A percentile compares a stretch with the other conserved stretches of the same genome.
These are phyloP conservation scores for Mus spretus DNA, from an alignment of 2,797 vertebrate genomes.

Conservation along the genomic window DNA sequence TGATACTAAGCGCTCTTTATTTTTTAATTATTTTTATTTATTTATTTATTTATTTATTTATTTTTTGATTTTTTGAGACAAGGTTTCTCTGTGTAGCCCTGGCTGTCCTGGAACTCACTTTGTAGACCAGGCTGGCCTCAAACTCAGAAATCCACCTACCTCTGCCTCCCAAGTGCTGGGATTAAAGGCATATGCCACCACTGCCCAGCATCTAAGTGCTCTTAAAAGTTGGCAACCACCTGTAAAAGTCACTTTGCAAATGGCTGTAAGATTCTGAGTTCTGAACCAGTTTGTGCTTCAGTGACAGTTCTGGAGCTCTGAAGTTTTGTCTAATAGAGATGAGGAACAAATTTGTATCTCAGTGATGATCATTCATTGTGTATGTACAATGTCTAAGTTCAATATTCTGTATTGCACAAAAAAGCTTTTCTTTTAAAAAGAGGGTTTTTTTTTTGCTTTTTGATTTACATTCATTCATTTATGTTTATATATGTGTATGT, in stretches of 20 bases:
- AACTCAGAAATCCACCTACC: no score
- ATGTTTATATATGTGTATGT: neutral
- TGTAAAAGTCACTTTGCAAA: no score
- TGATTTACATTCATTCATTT: neutral
- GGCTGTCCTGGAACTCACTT: no score
- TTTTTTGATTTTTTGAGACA: no score
- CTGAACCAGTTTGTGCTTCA: neutral
- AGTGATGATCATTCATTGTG: neutral
- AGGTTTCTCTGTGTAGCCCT: no score
- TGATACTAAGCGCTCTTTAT: neutral
- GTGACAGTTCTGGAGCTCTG: neutral
- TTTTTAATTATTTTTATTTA: no score
- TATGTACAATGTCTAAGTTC: neutral
- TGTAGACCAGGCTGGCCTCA: no score
- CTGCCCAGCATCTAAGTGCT: neutral
- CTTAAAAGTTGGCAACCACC: neutral
- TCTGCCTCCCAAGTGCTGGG: no score
- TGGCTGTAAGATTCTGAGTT: neutral
- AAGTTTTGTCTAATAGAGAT: no score
- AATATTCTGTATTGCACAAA: neutral
- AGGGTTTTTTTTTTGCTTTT: neutral
- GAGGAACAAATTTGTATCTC: neutral
- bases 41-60: no score
- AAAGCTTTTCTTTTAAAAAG: neutral
- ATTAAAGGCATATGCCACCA: no score